Conservation (phyloP, 2,888 invertebrate species). For the Mantis religiosa region DNA sequence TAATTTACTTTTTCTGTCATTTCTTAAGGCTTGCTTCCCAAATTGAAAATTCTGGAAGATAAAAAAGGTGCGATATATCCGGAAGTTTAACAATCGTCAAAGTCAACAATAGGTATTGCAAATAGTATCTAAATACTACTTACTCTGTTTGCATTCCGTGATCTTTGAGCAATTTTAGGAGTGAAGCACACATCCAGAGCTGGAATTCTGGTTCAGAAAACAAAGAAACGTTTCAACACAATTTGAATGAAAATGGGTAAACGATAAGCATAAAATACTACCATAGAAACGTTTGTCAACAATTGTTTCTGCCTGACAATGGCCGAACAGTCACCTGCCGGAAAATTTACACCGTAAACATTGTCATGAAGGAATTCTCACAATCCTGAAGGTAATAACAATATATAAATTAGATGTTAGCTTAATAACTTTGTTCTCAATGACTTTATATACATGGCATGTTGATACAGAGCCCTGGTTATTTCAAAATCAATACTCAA, state of each 20-base stretch:
- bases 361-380: not conserved
- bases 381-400: not conserved
- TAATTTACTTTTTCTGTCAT: not conserved
- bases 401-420: not conserved
- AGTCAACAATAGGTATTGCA: not conserved
- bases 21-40: not conserved
- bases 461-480: not conserved
- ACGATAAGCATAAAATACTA: not conserved
- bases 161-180: not conserved
- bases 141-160: not conserved
- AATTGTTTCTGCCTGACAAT: not conserved
- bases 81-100: not conserved
- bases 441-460: not conserved
- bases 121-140: not conserved
- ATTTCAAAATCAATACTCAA: constrained; percentile 20
- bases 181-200: constrained; percentile 17
- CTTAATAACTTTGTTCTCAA: not conserved
- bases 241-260: not conserved
- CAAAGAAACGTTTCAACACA: not conserved
- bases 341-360: not conserved
- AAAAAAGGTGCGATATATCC: not conserved
- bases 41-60: not conserved
- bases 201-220: constrained; percentile 3
- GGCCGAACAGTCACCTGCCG: not conserved
- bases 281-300: not conserved